phyloP scores from a whole-genome alignment of 37 sponge, comb jelly and placozoan genomes.

The Halisarca cf. caerulea region DNA sequence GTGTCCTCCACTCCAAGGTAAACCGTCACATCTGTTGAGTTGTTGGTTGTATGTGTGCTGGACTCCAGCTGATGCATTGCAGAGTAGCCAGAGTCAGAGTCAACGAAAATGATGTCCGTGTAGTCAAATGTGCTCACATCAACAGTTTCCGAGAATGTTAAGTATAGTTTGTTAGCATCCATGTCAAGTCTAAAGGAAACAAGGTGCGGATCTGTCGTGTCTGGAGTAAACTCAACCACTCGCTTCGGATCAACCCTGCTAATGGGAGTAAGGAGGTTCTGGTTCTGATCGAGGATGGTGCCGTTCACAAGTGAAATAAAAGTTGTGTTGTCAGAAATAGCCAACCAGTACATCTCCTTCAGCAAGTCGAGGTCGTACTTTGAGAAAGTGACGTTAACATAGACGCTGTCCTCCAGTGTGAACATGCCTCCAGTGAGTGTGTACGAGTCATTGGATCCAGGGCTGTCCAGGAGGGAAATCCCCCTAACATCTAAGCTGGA shows the following conservation, averaged over 20 bases:
- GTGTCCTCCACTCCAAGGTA: slow-evolving; percentile 65
- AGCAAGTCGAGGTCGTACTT: slow-evolving; percentile 42
- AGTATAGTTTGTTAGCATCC: slow-evolving; percentile 31
- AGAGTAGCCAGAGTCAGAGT: not conserved
- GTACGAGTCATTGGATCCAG: slow-evolving; percentile 41
- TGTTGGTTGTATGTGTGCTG: slow-evolving; percentile 29
- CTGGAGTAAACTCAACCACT: slow-evolving; percentile 42
- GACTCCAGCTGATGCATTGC: slow-evolving; percentile 8
- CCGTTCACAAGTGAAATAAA: slow-evolving; percentile 24
- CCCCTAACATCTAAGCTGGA: slow-evolving; percentile 42
- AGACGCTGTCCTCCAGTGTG: slow-evolving; percentile 36
- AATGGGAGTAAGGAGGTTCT: slow-evolving; percentile 26
- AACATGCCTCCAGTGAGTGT: slow-evolving; percentile 64
- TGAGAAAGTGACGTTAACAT: slow-evolving; percentile 33
- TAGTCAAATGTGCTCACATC: slow-evolving; percentile 41
- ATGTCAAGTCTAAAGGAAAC: slow-evolving; percentile 59
- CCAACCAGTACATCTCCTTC: slow-evolving; percentile 30
- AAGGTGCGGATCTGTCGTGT: slow-evolving; percentile 44
- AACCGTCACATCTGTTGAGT: slow-evolving; percentile 70
- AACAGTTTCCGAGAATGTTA: slow-evolving; percentile 72
- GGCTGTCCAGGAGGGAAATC: slow-evolving; percentile 52
- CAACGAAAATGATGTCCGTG: slow-evolving; percentile 30
- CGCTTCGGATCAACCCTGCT: not conserved
- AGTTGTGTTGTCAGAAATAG: slow-evolving; percentile 41
- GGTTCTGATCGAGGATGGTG: slow-evolving; percentile 39